Percentiles rank a stretch among this genome's conserved stretches.
Evolutionary conservation across 30 jellyfish, hydroid and myxozoan genomes (phyloP).

Genomic region (Aurelia coerulea): DNA sequence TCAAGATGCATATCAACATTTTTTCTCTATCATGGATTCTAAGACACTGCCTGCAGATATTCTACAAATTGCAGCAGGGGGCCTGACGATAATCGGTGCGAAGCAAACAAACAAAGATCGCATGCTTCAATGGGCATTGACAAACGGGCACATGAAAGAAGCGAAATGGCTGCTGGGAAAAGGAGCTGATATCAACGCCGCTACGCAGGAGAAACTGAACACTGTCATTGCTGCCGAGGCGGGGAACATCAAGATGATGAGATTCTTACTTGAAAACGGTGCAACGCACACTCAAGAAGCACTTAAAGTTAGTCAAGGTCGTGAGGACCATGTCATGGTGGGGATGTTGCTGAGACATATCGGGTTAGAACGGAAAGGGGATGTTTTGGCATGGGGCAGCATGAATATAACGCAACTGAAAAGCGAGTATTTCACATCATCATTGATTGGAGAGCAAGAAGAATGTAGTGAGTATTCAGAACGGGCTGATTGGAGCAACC

Average conservation of each 20-base stretch:
- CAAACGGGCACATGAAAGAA: conserved; percentile 37
- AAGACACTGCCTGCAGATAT: conserved; percentile 27
- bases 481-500: conserved; percentile 39
- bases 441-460: conserved; percentile 26
- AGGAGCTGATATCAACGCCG: conserved; percentile 87
- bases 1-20: conserved; percentile 58
- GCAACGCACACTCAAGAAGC: conserved; percentile 73
- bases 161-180: conserved; percentile 70
- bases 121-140: conserved; percentile 83
- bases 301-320: conserved; percentile 47
- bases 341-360: conserved; percentile 79
- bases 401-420: conserved; percentile 57
- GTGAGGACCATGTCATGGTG: conserved; percentile 35
- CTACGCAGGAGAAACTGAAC: conserved; percentile 52
- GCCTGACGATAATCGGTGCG: conserved; percentile 49
- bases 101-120: conserved; percentile 63
- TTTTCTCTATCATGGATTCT: conserved; percentile 62
- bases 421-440: conserved; percentile 55
- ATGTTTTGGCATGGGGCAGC: conserved; percentile 88
- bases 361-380: conserved; percentile 81
- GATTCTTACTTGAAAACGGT: conserved; percentile 53
- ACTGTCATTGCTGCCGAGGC: conserved; percentile 68
- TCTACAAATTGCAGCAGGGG: conserved; percentile 63
- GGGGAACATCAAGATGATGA: conserved; percentile 50
- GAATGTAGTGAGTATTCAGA: neutral